Conservation (phyloP, 2,888 invertebrate genomes). For the Nomada ferruginata region DNA sequence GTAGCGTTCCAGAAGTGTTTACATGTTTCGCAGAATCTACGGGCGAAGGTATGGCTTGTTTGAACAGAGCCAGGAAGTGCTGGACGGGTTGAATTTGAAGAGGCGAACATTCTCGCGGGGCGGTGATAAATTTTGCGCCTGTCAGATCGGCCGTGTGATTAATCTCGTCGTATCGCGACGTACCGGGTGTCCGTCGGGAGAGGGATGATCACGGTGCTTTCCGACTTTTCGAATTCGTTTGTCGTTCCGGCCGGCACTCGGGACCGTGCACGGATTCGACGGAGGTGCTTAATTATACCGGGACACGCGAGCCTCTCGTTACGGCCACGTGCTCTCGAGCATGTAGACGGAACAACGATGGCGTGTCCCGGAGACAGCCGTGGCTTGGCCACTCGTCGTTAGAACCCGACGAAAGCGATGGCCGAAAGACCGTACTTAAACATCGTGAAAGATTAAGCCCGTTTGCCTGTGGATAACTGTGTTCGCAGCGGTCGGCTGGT, state of each 20-base stretch:
- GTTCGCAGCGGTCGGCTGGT: neutral
- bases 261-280: constrained; percentile 50
- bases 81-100: constrained; percentile 4
- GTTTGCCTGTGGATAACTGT: constrained; percentile 9
- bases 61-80: neutral
- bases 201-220: constrained; percentile 61
- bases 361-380: constrained; percentile 57
- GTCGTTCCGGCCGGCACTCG: constrained; percentile 52
- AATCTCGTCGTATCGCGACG: constrained; percentile 61
- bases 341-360: constrained; percentile 49
- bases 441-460: constrained; percentile 44
- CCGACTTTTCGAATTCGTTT: constrained; percentile 70
- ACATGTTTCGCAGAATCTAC: constrained; percentile 1
- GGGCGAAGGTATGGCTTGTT: neutral
- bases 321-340: constrained; percentile 56
- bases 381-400: constrained; percentile 41
- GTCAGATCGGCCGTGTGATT: constrained; percentile 55
- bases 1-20: constrained; percentile 32
- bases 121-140: constrained; percentile 59
- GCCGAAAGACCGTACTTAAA: constrained; percentile 16
- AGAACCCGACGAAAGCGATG: constrained; percentile 33
- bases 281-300: constrained; percentile 70
- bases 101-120: constrained; percentile 48
- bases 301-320: constrained; percentile 76
- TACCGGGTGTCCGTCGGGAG: constrained; percentile 55